phyloP scores from a whole-genome alignment of 2,888 invertebrate species.

The Notodonta dromedarius region DNA sequence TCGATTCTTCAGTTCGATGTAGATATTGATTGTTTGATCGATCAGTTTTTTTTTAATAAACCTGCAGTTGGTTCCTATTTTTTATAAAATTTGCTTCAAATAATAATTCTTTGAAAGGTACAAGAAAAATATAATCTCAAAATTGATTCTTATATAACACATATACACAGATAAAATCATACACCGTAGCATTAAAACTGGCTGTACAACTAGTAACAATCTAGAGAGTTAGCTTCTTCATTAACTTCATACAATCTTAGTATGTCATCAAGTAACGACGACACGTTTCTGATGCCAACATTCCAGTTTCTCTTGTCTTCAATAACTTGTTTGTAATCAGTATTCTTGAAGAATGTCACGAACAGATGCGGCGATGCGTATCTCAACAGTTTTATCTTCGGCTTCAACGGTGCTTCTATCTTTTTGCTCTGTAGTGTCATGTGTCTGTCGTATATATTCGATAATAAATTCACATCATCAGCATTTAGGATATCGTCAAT shows the following conservation, averaged over 20 bases:
- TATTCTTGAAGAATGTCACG: constrained; percentile 80
- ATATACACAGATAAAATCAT: constrained; percentile 7
- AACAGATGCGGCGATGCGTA: constrained; percentile 84
- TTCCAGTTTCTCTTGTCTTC: constrained; percentile 87
- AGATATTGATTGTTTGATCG: too few relatives aligned
- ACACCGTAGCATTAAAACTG: constrained; percentile 8
- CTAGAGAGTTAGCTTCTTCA: constrained; percentile 85
- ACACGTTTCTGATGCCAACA: constrained; percentile 86
- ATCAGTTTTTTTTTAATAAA: too few relatives aligned
- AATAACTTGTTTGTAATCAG: constrained; percentile 85
- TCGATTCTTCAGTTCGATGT: too few relatives aligned
- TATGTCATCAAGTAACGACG: constrained; percentile 90
- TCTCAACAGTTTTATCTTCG: constrained; percentile 57
- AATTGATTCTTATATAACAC: constrained; percentile 18
- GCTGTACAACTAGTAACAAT: constrained; percentile 85
- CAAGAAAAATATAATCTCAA: constrained; percentile 20
- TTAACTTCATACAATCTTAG: constrained; percentile 83
- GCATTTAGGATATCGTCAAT: constrained; percentile 87
- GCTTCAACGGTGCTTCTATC: constrained; percentile 45
- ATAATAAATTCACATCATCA: constrained; percentile 85
- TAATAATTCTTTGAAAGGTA: constrained; percentile 10
- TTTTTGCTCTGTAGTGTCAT: constrained; percentile 59
- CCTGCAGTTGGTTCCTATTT: not conserved
- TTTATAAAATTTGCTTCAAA: not conserved
- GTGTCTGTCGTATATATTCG: constrained; percentile 85